phyloP scores from a whole-genome alignment of 2,797 vertebrate genomes.

The Pseudochromis fuscus region DNA sequence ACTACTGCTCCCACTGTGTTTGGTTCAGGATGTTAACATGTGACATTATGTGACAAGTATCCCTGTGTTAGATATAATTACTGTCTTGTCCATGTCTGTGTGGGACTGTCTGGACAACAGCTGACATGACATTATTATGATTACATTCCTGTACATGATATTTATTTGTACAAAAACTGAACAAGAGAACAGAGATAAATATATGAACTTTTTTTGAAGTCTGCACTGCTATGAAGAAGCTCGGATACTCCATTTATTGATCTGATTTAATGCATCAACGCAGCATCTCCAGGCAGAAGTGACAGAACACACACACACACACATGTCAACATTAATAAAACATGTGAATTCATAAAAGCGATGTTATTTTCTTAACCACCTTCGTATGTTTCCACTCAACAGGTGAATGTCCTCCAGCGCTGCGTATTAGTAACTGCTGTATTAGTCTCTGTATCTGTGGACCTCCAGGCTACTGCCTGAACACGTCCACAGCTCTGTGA shows the following conservation, averaged over 20 bases:
- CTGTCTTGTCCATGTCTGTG: neutral
- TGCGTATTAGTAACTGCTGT: constrained; percentile 15
- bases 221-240: too few relatives aligned
- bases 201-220: too few relatives aligned
- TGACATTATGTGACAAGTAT: neutral
- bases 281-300: neutral
- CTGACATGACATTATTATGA: too few relatives aligned
- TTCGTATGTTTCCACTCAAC: neutral
- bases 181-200: too few relatives aligned
- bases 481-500: constrained; percentile 72
- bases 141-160: too few relatives aligned
- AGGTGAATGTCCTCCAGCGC: neutral
- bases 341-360: neutral
- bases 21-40: neutral
- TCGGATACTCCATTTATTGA: neutral
- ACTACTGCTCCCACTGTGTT: too few relatives aligned
- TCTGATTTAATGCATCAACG: neutral
- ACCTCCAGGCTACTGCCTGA: constrained; percentile 72
- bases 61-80: neutral
- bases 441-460: constrained; percentile 40
- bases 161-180: too few relatives aligned
- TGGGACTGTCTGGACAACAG: too few relatives aligned
- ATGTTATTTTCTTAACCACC: too few relatives aligned
- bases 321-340: neutral
- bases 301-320: neutral